A percentile compares a stretch with the other conserved stretches of the same genome.
Conservation (phyloP, 2,797 vertebrate species). For the Channa striata region DNA sequence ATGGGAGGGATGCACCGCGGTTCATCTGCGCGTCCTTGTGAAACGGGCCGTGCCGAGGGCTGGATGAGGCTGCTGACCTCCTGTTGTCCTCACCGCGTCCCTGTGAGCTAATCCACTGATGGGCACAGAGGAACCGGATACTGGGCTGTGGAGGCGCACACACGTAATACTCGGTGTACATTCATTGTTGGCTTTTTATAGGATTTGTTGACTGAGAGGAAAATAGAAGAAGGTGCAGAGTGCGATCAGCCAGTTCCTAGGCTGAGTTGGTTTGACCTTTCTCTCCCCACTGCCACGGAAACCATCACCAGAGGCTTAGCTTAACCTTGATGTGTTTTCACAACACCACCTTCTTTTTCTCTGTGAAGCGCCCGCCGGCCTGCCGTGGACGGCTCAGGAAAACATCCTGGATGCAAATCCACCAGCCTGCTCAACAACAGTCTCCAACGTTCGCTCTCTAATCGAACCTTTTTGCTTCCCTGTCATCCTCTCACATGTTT, state of each 20-base stretch:
- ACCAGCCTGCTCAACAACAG: background rate
- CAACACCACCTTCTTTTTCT: constrained; percentile 66
- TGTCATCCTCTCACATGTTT: no score
- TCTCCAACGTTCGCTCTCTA: background rate
- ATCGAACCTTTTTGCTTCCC: background rate
- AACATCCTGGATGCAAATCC: constrained; percentile 65
- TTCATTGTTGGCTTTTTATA: background rate
- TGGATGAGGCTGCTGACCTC: no score
- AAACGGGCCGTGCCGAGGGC: no score
- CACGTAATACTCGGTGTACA: no score
- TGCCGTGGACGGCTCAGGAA: constrained; percentile 39
- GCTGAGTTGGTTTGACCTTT: constrained; percentile 49
- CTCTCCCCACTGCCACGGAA: constrained; percentile 59
- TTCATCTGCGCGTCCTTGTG: background rate
- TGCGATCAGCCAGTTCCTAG: background rate
- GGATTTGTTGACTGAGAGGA: background rate
- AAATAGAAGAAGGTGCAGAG: background rate
- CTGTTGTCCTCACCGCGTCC: background rate
- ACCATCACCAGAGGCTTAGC: constrained; percentile 73
- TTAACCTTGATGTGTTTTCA: constrained; percentile 77
- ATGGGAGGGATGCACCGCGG: no score
- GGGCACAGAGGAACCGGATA: no score
- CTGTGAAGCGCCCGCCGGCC: constrained; percentile 4
- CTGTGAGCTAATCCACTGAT: background rate
- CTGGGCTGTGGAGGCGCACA: no score